Conservation (phyloP, 2,888 invertebrate species). For the Tigriopus californicus region DNA sequence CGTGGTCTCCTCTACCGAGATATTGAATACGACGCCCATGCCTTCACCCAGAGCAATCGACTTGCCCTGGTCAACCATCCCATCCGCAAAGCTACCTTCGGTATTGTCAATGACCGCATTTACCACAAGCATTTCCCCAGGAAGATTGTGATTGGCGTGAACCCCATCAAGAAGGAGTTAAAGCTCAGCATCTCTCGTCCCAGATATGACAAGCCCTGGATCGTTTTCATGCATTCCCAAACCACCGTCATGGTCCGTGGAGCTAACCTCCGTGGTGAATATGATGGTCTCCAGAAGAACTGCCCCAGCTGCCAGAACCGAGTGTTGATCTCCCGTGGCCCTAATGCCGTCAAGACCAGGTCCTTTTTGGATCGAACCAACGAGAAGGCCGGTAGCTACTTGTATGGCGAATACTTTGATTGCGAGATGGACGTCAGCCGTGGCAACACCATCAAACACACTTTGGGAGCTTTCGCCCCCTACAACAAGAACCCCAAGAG, state of each 20-base stretch:
- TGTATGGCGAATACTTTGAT: conserved; percentile 13
- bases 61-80: neutral
- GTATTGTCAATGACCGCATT: neutral
- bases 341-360: neutral
- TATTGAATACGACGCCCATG: conserved; percentile 5
- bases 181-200: conserved; percentile 5
- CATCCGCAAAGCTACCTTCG: neutral
- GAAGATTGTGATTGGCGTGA: conserved; percentile 12
- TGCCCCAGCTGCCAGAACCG: neutral
- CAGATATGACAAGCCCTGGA: neutral
- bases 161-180: conserved; percentile 10
- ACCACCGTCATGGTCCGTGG: neutral
- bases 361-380: neutral
- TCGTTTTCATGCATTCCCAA: conserved; percentile 8
- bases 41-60: neutral
- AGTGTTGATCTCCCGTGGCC: neutral
- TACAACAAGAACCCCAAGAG: conserved; percentile 14
- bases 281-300: neutral
- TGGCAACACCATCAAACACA: neutral
- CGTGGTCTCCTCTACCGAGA: conserved; percentile 13
- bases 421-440: conserved; percentile 11
- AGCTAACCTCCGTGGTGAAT: neutral
- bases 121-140: conserved; percentile 10
- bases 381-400: conserved; percentile 4
- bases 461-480: conserved; percentile 2